Evolutionary conservation across 2,113 vertebrate genomes (phyloP), one percentile per base, ranked within the genome.

Genomic region (Tauraco erythrolophus): DNA sequence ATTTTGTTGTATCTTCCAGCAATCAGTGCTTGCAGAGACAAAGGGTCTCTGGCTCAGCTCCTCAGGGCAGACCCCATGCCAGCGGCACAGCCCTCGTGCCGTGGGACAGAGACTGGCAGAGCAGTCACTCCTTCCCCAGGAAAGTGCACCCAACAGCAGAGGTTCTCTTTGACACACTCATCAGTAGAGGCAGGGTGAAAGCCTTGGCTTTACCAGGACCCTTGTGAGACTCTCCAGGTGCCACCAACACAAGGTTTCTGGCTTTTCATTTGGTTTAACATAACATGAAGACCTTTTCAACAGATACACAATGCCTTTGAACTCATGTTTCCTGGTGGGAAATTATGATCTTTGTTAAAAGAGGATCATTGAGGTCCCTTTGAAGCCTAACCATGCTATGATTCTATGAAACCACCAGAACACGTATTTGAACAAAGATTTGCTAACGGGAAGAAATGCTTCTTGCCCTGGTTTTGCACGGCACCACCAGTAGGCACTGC

Each of bases 401-500:
- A 43, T 43, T 43, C 41, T 43, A 43, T 43, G 41, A 43, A 14
- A 35, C 6, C n/a, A 17, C 10, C 14, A 11, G 7, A 84, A 41
- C 0, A 10, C 1, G 27, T 2, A 15, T 50, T 71, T 64, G 45
- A 54, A 24, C 27, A 45, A 15, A 4, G 19, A 2, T 10, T 60
- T n/a, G 45, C 19, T 14, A 19, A 16, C 1, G 0, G 35, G 37
- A 35, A 14, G 21, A 5, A 60, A 2, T 1, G 1, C 15, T 46
- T 60, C 43, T 18, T 5, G 18, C 35, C 37, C 19, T 33, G 2
- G 0, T 30, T 23, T 23, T 8, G 19, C 7, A 0, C 2, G 17
- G 43, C 53, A 18, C 30, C 11, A 66, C 33, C 11, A 16, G 50
- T 10, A 25, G 35, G 66, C 51, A n/a, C 10, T 0, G 10, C 33